Percentiles rank a stretch among this genome's conserved stretches.
phyloP scores from a whole-genome alignment of 2,797 vertebrate species.

The Synaphobranchus kaupii region DNA sequence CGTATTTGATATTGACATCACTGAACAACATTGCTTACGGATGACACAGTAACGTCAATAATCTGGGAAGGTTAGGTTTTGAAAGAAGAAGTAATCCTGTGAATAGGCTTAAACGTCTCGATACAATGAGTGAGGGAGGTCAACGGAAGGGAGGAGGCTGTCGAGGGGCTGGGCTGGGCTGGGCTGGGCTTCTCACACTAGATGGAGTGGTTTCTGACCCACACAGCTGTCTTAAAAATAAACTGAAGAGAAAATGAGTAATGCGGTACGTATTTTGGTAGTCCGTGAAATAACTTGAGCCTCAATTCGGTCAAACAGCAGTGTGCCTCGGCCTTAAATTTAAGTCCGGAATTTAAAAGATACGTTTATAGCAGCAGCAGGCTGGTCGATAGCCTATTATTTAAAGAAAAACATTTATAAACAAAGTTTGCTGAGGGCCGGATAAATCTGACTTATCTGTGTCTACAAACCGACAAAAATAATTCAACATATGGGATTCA shows the following conservation, averaged over 20 bases:
- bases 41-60: not conserved
- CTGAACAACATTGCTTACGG: not conserved
- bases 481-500: not conserved
- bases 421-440: not conserved
- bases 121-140: conserved; percentile 33
- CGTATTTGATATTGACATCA: not conserved
- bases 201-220: conserved; percentile 49
- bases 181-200: conserved; percentile 27
- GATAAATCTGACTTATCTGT: not conserved
- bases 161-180: no score
- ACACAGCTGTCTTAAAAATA: not conserved
- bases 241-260: not conserved
- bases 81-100: not conserved
- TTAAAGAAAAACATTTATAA: not conserved
- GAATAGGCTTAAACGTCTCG: conserved; percentile 26
- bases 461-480: not conserved
- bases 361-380: not conserved
- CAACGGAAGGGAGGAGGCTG: conserved; percentile 12
- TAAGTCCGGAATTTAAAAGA: not conserved
- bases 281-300: not conserved
- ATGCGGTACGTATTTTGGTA: not conserved
- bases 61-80: not conserved
- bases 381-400: not conserved
- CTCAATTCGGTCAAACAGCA: not conserved
- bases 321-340: not conserved